phyloP scores from a whole-genome alignment of 92 coral and sea anemone genomes.

The Isaurus tuberculatus region DNA sequence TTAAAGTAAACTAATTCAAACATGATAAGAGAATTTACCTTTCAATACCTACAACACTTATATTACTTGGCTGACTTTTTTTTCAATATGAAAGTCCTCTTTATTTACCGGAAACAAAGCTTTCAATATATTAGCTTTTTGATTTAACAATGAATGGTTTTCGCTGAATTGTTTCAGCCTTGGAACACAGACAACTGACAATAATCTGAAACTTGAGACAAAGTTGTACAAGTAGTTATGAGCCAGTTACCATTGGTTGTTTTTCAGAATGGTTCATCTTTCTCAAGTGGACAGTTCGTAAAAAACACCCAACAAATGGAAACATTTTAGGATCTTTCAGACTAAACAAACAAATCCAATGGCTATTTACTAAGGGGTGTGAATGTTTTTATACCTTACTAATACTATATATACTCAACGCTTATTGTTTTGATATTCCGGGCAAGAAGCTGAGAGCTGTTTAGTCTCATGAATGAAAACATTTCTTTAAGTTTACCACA shows the following conservation, averaged over 20 bases:
- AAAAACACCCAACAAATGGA: slow-evolving; percentile 14
- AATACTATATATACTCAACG: too few species aligned
- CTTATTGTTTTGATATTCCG: too few species aligned
- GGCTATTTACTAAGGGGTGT: background rate
- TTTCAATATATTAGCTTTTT: background rate
- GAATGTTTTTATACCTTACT: slow-evolving; percentile 17
- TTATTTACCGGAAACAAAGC: background rate
- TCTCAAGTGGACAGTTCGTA: background rate
- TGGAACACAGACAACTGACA: background rate
- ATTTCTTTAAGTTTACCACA: too few species aligned
- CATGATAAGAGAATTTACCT: background rate
- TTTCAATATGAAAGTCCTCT: background rate
- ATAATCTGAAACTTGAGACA: background rate
- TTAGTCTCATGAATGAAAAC: too few species aligned
- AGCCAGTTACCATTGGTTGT: background rate
- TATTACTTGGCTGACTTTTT: background rate
- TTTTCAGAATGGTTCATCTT: background rate
- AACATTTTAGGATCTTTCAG: slow-evolving; percentile 22
- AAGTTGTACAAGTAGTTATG: slow-evolving; percentile 17
- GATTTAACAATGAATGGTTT: background rate
- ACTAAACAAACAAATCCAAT: slow-evolving; percentile 33
- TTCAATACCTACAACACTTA: background rate
- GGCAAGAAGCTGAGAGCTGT: too few species aligned
- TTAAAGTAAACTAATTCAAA: background rate
- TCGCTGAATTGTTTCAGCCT: background rate